phyloP scores from a whole-genome alignment of 2,797 vertebrate genomes.

The Oreonectes daqikongensis region DNA sequence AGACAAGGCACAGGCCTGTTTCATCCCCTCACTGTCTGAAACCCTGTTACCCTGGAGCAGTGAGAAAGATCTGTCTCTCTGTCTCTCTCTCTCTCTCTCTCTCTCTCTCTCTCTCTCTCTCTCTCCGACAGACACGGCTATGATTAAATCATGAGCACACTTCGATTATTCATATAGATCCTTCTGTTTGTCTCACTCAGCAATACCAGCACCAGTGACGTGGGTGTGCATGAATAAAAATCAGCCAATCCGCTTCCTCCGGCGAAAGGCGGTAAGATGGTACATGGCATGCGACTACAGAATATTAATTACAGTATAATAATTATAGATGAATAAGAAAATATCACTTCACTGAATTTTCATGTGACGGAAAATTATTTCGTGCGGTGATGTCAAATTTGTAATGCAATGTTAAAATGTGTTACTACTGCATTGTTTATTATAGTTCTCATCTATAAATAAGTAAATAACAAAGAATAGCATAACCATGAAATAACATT shows the following conservation, averaged over 20 bases:
- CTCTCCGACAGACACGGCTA: conserved; percentile 71
- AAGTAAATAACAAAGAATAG: too few relatives aligned
- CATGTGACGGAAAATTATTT: too few relatives aligned
- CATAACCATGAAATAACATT: too few relatives aligned
- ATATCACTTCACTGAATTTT: too few relatives aligned
- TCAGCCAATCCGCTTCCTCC: neutral
- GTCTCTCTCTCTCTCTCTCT: conserved; percentile 59
- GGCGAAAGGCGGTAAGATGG: neutral
- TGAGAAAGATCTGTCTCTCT: conserved; percentile 72
- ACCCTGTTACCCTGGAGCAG: conserved; percentile 75
- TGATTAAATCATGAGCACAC: conserved; percentile 79
- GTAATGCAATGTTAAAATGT: too few relatives aligned
- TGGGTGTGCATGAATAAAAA: neutral
- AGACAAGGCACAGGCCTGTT: conserved; percentile 8
- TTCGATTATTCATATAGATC: conserved; percentile 82
- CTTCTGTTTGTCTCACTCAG: conserved; percentile 63
- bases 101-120: conserved; percentile 64
- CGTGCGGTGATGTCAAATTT: too few relatives aligned
- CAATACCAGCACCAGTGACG: conserved; percentile 7
- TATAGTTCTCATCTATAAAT: too few relatives aligned
- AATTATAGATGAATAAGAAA: too few relatives aligned
- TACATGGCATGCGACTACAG: too few relatives aligned
- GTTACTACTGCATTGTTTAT: too few relatives aligned
- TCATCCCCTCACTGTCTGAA: conserved; percentile 63
- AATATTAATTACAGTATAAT: too few relatives aligned